Percentiles rank a stretch among this genome's conserved stretches.
phyloP scores from a whole-genome alignment of 2,888 invertebrate species.

The Pammene fasciana region DNA sequence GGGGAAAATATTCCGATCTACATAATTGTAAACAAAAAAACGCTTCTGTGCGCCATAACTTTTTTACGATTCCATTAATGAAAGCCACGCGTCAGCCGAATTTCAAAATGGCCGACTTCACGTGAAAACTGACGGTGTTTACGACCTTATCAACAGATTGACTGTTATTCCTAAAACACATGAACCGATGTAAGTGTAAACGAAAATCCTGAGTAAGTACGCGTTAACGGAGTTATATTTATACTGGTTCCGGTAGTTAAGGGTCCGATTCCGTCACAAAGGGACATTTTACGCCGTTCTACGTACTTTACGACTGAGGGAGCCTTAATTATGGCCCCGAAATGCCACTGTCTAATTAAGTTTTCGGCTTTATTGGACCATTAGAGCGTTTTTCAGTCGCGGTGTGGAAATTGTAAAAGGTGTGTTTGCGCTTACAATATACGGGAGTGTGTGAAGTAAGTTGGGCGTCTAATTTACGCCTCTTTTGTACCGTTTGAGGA shows the following conservation, averaged over 20 bases:
- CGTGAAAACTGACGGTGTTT: not conserved
- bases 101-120: conserved; percentile 19
- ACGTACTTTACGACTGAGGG: conserved; percentile 59
- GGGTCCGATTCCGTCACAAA: conserved; percentile 44
- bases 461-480: conserved; percentile 16
- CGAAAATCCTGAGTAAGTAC: not conserved
- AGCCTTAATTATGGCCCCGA: conserved; percentile 56
- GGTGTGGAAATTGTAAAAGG: conserved; percentile 35
- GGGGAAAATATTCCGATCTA: conserved; percentile 28
- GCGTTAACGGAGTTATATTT: not conserved
- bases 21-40: conserved; percentile 33
- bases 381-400: conserved; percentile 41
- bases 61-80: conserved; percentile 49
- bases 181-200: not conserved
- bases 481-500: conserved; percentile 3
- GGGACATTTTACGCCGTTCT: conserved; percentile 47
- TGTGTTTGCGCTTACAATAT: conserved; percentile 15
- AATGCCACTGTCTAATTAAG: conserved; percentile 52
- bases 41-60: conserved; percentile 37
- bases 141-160: not conserved
- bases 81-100: conserved; percentile 46
- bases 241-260: not conserved
- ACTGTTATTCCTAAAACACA: not conserved
- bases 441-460: conserved; percentile 22
- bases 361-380: conserved; percentile 42